These are phyloP conservation scores for Oryzaephilus surinamensis DNA, from an alignment of 1,140 invertebrate species.

Conservation along the genomic window DNA sequence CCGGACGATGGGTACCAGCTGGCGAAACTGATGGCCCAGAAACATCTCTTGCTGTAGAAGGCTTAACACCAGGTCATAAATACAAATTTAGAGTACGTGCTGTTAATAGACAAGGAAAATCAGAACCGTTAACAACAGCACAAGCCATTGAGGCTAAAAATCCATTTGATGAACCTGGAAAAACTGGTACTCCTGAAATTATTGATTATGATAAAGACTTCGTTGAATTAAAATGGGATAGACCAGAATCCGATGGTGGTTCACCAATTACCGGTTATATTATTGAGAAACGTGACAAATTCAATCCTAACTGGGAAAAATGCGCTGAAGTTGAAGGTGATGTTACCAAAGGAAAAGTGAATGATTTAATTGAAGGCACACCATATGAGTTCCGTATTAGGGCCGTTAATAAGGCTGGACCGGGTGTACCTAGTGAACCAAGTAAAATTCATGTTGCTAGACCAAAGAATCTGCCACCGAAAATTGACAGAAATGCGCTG, in stretches of 20 bases:
- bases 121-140: constrained; percentile 82
- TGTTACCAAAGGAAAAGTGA: constrained; percentile 69
- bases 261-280: constrained; percentile 85
- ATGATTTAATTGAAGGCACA: constrained; percentile 81
- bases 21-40: constrained; percentile 76
- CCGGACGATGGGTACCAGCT: constrained; percentile 85
- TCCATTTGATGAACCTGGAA: constrained; percentile 79
- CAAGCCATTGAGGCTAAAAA: constrained; percentile 94
- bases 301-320: constrained; percentile 77
- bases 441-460: constrained; percentile 82
- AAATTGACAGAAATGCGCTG: constrained; percentile 89
- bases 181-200: constrained; percentile 81
- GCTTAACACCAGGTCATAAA: constrained; percentile 77
- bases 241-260: constrained; percentile 77
- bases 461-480: constrained; percentile 82
- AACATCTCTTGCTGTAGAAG: constrained; percentile 63
- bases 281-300: constrained; percentile 93
- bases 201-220: constrained; percentile 87
- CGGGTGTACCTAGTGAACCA: constrained; percentile 79
- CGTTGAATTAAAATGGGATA: constrained; percentile 90
- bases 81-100: constrained; percentile 95
- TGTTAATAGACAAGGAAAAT: constrained; percentile 91
- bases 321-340: constrained; percentile 77
- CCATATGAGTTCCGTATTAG: constrained; percentile 89
- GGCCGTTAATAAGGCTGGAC: constrained; percentile 91